Percentiles rank a stretch among this genome's conserved stretches.
Conservation (phyloP, 2,888 invertebrate genomes). For the Campoletis raptor region DNA sequence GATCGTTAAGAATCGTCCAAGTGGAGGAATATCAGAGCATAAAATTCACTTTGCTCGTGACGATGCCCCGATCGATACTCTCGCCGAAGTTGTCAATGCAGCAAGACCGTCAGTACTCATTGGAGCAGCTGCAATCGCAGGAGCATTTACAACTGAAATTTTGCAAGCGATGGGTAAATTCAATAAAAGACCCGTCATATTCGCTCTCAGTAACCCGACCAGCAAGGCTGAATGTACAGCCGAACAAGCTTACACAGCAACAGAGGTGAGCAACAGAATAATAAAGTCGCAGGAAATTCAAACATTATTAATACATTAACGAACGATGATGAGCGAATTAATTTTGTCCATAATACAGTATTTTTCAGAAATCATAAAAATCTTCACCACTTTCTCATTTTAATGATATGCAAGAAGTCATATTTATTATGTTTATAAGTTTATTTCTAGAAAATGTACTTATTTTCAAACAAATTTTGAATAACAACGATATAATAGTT, state of each 20-base stretch:
- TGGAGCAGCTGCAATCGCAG: constrained; percentile 96
- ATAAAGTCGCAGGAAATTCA: not conserved
- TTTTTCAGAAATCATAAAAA: not conserved
- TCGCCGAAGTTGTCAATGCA: constrained; percentile 92
- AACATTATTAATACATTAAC: not conserved
- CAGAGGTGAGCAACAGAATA: constrained; percentile 88
- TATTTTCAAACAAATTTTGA: not conserved
- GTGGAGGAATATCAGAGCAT: constrained; percentile 92
- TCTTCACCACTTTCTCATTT: not conserved
- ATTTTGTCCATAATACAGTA: not conserved
- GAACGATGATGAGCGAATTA: not conserved
- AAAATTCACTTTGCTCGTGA: constrained; percentile 94
- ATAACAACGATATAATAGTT: constrained; percentile 15
- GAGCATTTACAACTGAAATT: constrained; percentile 96
- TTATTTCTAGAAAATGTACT: not conserved
- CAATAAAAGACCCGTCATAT: constrained; percentile 96
- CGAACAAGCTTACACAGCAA: constrained; percentile 96
- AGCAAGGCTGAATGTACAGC: constrained; percentile 99
- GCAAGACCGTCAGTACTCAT: constrained; percentile 96
- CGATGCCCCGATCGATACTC: constrained; percentile 90
- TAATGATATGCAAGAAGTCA: not conserved
- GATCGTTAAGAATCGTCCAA: constrained; percentile 94
- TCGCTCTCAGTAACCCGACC: constrained; percentile 99
- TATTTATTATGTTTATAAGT: not conserved
- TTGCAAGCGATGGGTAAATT: constrained; percentile 93